Base-by-base conservation (phyloP, 53 echinoderm and acorn worm species). In the Paracentrotus lividus region DNA sequence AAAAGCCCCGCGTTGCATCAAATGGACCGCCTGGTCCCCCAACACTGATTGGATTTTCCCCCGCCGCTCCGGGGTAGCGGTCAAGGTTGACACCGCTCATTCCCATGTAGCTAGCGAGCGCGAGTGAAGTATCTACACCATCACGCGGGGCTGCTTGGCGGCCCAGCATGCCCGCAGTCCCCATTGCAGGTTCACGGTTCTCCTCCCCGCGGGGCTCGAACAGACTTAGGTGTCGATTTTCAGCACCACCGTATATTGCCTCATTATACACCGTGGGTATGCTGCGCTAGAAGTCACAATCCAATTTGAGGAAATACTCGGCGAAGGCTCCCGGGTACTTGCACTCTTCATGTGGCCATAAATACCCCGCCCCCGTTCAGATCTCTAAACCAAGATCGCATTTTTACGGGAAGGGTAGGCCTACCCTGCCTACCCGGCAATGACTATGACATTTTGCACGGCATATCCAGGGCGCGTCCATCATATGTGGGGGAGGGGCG, bases 181-280 rank as follows among this genome's bases (percentile, higher is more conserved):
- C 32, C 32, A 2, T 16, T 21, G 34, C 38, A 55, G 88, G 54
- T 88, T 55, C 54, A 55, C 32, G 88, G 54, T 56, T 59, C 88
- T 20, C 33, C 18, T 32, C 88, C 88, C 55, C 15, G 55, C 55
- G 88, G 88, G 88, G 56, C 88, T n/a, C 88, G 88, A 56, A 56
- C 88, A 88, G 88, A 88, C 54, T 88, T 88, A 88, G 88, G 88
- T 88, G 88, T 88, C 88, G 54, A 15, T 88, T 88, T 88, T 88
- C 88, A 88, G 88, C 33, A 38, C 36, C n/a, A 56, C 85, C 85
- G 32, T 56, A 57, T 23, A 38, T 56, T 58, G 88, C 59, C 88
- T 88, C 88, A 88, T 88, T 88, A 88, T 56, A 54, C 88, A 33
- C 88, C 33, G 88, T 88, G 88, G 88, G 88, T 33, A 59, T 59